Conservation (phyloP, 2,113 vertebrate genomes). For the Lepus timidus region DNA sequence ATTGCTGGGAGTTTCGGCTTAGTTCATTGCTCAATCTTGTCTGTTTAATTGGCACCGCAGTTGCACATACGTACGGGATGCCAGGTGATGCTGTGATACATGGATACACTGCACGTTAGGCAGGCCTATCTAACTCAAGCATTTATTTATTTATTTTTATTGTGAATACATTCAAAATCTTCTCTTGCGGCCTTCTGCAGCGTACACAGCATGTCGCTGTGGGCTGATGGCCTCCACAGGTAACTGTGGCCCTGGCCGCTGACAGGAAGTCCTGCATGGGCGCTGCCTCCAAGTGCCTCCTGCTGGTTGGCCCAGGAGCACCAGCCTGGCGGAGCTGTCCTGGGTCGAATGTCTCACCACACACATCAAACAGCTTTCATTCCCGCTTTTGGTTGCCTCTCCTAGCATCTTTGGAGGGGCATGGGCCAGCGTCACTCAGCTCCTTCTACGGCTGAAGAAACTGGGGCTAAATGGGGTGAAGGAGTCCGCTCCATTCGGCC, state of each 20-base stretch:
- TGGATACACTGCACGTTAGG: too few relatives aligned
- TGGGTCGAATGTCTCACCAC: fast-evolving
- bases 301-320: not conserved
- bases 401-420: not conserved
- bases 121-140: too few relatives aligned
- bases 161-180: too few relatives aligned
- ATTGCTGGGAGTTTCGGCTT: too few relatives aligned
- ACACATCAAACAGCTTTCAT: fast-evolving
- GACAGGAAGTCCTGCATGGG: not conserved
- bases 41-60: too few relatives aligned
- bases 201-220: too few relatives aligned
- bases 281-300: not conserved
- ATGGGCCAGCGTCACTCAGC: not conserved
- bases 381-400: fast-evolving
- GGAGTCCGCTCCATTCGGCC: fast-evolving
- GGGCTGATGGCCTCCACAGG: too few relatives aligned
- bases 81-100: too few relatives aligned
- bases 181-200: too few relatives aligned
- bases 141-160: too few relatives aligned
- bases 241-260: fast-evolving
- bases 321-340: not conserved
- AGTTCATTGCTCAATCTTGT: too few relatives aligned
- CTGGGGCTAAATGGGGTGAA: not conserved
- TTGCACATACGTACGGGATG: too few relatives aligned
- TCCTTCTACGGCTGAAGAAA: not conserved